phyloP scores from a whole-genome alignment of 2,888 invertebrate genomes.

The Ectemnius lituratus region DNA sequence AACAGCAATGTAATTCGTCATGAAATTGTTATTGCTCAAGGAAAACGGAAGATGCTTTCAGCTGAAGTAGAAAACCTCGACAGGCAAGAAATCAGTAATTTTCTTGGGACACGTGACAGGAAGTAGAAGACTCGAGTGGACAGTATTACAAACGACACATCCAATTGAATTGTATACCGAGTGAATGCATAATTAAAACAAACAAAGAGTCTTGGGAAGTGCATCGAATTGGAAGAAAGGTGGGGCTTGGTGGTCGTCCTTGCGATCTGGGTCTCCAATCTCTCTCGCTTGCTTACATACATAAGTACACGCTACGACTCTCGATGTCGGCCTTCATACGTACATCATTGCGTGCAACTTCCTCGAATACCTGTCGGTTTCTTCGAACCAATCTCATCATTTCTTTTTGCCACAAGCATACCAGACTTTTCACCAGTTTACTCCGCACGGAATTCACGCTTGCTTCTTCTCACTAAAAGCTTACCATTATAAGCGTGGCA shows the following conservation, averaged over 20 bases:
- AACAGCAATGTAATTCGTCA: constrained; percentile 9
- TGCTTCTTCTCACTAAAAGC: neutral
- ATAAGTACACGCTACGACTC: neutral
- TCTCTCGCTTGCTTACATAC: constrained; percentile 33
- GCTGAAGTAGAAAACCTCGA: neutral
- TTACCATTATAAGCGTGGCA: constrained; percentile 9
- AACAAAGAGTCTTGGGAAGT: constrained; percentile 65
- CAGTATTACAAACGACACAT: constrained; percentile 22
- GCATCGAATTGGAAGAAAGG: constrained; percentile 44
- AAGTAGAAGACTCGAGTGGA: constrained; percentile 14
- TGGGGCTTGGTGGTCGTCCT: constrained; percentile 56
- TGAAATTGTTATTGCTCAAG: constrained; percentile 27
- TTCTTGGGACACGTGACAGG: constrained; percentile 6
- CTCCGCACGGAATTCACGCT: neutral
- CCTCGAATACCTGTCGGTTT: neutral
- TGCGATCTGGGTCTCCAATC: constrained; percentile 36
- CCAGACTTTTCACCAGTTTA: neutral
- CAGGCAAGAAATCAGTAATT: neutral
- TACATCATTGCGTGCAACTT: neutral
- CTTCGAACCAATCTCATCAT: neutral
- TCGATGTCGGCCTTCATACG: constrained; percentile 9
- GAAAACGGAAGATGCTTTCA: no score
- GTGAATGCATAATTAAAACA: constrained; percentile 66
- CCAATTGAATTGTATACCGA: constrained; percentile 17
- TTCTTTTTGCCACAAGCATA: no score